Evolutionary conservation across 2,888 invertebrate genomes (phyloP).

Genomic region (Drosophila melanocephala): DNA sequence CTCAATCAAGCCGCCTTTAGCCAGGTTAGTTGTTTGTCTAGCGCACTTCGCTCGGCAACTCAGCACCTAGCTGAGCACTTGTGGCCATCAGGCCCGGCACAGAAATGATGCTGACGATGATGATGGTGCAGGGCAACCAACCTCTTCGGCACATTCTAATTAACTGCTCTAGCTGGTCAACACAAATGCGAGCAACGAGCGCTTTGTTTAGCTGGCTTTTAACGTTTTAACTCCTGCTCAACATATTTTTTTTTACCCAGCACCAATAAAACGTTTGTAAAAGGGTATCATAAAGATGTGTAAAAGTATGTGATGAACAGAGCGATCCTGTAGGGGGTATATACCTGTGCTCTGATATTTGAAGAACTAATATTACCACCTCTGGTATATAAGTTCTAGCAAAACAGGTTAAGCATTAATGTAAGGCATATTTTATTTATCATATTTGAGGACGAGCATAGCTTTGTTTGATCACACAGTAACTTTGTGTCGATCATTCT

Average conservation of each 20-base stretch:
- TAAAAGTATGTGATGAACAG: neutral
- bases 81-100: constrained; percentile 20
- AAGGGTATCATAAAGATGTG: constrained; percentile 1
- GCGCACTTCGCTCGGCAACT: constrained; percentile 62
- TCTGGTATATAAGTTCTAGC: neutral
- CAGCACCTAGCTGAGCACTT: constrained; percentile 21
- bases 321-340: neutral
- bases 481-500: neutral
- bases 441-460: neutral
- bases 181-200: constrained; percentile 74
- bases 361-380: neutral
- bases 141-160: constrained; percentile 73
- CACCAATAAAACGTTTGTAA: constrained; percentile 9
- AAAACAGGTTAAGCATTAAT: neutral
- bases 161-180: constrained; percentile 81
- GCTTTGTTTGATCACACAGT: constrained; percentile 2
- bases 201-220: constrained; percentile 79
- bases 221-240: constrained; percentile 65
- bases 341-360: neutral
- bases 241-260: constrained; percentile 22
- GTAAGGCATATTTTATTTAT: neutral
- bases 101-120: constrained; percentile 8
- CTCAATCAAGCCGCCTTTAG: constrained; percentile 76
- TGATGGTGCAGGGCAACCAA: constrained; percentile 24
- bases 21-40: constrained; percentile 69